Base-by-base conservation (phyloP, 2,113 vertebrate genomes). In the Stomatorhinus ivindoensis region DNA sequence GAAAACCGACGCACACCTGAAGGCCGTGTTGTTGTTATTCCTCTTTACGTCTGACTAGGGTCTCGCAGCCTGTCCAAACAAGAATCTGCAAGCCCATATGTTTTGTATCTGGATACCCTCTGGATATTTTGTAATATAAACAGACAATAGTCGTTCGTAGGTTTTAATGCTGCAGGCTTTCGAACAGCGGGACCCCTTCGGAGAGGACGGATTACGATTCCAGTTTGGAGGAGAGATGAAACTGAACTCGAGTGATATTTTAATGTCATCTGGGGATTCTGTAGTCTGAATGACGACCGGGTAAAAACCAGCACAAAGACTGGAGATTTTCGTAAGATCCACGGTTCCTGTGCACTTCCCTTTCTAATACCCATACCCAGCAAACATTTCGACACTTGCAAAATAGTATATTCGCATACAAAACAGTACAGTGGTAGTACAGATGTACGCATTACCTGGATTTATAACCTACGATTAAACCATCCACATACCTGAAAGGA, bases 101-200 rank as follows among this genome's bases (percentile, higher is more conserved):
- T 91, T 93, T 93, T 90, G 90, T 91, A 88, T 93, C 91, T 89
- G 91, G 90, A 91, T 92, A 90, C 87, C 90, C 85, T 92, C 73
- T 90, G 89, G 90, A 90, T 92, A 90, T 91, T 92, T 91, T 69
- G 76, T 61, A 91, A 89, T 89, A 73, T 89, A 91, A 90, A 91
- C 50, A 91, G 82, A 91, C 89, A 92, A 91, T 89, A 87, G 87
- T 69, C 80, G n/a, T 76, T 58, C 44, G 55, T 58, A 48, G n/a
- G 53, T 89, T 88, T 84, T 87, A 88, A 90, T 87, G 86, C 73
- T 88, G 87, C 50, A 50, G 51, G n/a, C 82, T 21, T 84, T 85
- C 85, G 55, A 88, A 51, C 87, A 82, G 53, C 39, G n/a, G 51
- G 9, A 3, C 39, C 51, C 83, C 58, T 58, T 58, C 83, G 21